phyloP scores from a whole-genome alignment of 1,140 invertebrate genomes.

The Neotoxoptera formosana region DNA sequence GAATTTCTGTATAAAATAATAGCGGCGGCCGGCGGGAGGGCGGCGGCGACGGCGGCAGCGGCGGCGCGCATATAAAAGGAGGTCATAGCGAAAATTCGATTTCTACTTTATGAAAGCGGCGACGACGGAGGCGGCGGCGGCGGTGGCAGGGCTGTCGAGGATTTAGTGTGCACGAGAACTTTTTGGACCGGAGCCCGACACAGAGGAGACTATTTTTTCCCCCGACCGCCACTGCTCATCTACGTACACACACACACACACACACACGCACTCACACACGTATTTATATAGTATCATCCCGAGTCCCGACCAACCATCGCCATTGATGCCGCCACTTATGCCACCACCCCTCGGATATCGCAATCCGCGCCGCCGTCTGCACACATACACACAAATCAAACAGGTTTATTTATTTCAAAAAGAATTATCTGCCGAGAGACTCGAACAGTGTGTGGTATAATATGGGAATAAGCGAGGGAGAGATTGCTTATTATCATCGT shows the following conservation, averaged over 20 bases:
- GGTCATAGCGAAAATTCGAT: conserved; percentile 41
- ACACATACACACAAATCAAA: conserved; percentile 27
- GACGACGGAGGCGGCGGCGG: background rate
- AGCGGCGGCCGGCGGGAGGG: background rate
- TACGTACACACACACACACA: background rate
- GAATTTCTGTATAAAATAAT: conserved; percentile 19
- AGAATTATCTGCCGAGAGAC: background rate
- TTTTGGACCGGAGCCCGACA: conserved; percentile 31
- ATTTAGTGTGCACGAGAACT: conserved; percentile 34
- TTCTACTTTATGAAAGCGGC: conserved; percentile 39
- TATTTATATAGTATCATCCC: background rate
- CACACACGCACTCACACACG: background rate
- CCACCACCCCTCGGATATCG: background rate
- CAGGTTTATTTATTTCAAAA: conserved; percentile 24
- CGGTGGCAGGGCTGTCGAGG: conserved; percentile 5
- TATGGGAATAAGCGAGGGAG: background rate
- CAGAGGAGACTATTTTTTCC: conserved; percentile 36
- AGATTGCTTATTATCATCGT: background rate
- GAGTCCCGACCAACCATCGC: background rate
- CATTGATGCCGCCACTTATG: background rate
- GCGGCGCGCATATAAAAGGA: background rate
- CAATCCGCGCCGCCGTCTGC: background rate
- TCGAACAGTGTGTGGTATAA: background rate
- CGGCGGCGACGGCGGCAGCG: no score
- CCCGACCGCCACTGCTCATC: background rate